Evolutionary conservation across 2,113 vertebrate genomes (phyloP), one percentile per base, ranked within the genome.

Genomic region (Phylloscopus trochiloides): DNA sequence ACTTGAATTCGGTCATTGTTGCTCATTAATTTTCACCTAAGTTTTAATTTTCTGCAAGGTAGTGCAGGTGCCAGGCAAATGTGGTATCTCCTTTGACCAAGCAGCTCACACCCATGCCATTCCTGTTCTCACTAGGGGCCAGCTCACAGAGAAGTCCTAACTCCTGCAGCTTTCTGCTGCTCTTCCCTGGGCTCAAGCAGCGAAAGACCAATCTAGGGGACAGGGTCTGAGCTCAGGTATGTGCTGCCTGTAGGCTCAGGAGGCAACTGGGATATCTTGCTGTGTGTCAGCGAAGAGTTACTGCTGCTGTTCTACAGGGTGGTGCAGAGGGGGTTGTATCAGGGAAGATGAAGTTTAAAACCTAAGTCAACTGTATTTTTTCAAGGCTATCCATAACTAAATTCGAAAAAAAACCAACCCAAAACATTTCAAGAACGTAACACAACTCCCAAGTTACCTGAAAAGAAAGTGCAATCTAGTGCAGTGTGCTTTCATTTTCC

Each of bases 391-490:
- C 55, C 24, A 80, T 76, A 66, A 57, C 7, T 62, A 83, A 79
- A 76, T 25, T 9, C 28, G 36, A 1, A 10, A 31, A 18, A 4
- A 10, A 31, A 18, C 40, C 32, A 4, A 38, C 3, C 7, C 47
- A 16, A 31, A n/a, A 25, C 3, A 36, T 72, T 91, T 79, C 47
- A 70, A 70, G 86, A 83, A 88, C 13, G 45, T n/a, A 88, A 38
- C 21, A 50, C 11, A 52, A 61, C 50, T 73, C 42, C 34, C 42
- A 54, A 66, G 67, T 92, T 90, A 93, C 88, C 71, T 74, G 75
- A 77, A 93, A 95, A 95, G 71, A 83, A 95, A 97, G 75, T 88
- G 88, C 82, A 95, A 92, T 88, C 82, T 93, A 95, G 90, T 92
- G 95, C 88, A 76, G 86, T 74, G 92, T 97, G 95, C 59, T 93